Evolutionary conservation across 2,113 vertebrate species (phyloP).

Genomic region (Theristicus caerulescens): DNA sequence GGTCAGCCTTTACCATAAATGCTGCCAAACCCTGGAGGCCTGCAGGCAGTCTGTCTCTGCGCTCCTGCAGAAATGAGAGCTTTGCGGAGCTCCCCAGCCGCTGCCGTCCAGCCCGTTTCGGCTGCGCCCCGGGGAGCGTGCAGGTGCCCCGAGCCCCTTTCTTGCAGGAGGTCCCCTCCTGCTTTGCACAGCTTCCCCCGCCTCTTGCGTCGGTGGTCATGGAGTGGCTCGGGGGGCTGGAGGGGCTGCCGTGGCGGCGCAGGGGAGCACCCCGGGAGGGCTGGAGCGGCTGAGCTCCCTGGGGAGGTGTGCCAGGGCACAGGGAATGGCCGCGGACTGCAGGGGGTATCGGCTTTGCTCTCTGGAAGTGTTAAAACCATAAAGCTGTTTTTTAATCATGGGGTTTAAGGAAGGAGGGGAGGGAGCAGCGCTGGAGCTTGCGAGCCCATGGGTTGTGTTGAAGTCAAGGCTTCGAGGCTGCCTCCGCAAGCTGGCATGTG

Average conservation of each 20-base stretch:
- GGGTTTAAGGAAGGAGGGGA: background rate
- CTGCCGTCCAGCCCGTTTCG: background rate
- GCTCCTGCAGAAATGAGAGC: background rate
- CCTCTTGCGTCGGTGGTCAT: accelerated
- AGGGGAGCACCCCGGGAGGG: background rate
- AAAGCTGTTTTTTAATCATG: background rate
- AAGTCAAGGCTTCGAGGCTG: background rate
- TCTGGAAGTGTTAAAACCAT: background rate
- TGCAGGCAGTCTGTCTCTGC: no score
- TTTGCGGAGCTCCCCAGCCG: background rate
- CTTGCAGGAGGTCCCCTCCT: no score
- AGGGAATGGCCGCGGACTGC: accelerated
- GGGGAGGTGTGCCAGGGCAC: background rate
- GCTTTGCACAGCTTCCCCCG: background rate
- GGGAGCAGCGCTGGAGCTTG: background rate
- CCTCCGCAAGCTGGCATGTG: accelerated
- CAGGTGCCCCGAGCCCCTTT: background rate
- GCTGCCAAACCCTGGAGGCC: background rate
- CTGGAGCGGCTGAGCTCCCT: background rate
- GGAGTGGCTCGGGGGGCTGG: background rate
- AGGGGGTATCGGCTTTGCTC: accelerated
- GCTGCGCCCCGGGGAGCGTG: accelerated
- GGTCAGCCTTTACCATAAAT: background rate
- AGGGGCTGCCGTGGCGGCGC: accelerated
- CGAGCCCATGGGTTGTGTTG: accelerated